phyloP scores from a whole-genome alignment of 2,797 vertebrate genomes.

The Lophius americanus region DNA sequence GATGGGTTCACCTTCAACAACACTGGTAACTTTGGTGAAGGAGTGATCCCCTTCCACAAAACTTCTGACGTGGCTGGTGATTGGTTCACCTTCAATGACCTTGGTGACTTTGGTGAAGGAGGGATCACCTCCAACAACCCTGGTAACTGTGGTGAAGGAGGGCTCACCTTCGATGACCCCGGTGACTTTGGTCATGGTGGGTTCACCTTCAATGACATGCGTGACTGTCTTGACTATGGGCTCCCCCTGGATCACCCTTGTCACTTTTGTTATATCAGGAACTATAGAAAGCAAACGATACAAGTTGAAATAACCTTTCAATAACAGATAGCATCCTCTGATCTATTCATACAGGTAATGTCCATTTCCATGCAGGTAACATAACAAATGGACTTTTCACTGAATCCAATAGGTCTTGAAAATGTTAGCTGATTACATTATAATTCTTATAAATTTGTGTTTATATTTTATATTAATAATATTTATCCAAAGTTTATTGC shows the following conservation, averaged over 20 bases:
- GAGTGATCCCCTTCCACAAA: slow-evolving; percentile 60
- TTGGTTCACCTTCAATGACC: slow-evolving; percentile 44
- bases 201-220: slow-evolving; percentile 78
- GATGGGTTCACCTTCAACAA: slow-evolving; percentile 77
- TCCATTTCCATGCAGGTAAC: slow-evolving; percentile 19
- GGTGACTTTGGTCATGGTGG: slow-evolving; percentile 82
- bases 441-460: not conserved
- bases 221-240: slow-evolving; percentile 78
- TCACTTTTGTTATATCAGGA: slow-evolving; percentile 59
- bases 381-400: slow-evolving; percentile 38
- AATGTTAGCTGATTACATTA: not conserved
- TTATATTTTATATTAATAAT: not conserved
- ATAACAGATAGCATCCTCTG: not conserved
- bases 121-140: slow-evolving; percentile 57
- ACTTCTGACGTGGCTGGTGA: not conserved
- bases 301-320: not conserved
- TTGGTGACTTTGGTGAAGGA: slow-evolving; percentile 85
- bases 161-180: slow-evolving; percentile 79
- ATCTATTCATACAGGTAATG: slow-evolving; percentile 9
- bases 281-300: slow-evolving; percentile 52
- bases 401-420: slow-evolving; percentile 28
- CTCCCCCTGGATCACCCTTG: slow-evolving; percentile 75
- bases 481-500: not conserved
- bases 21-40: slow-evolving; percentile 79
- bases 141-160: slow-evolving; percentile 19